These are phyloP conservation scores for Eilema sororculum DNA, from an alignment of 2,888 invertebrate genomes.

Conservation along the genomic window DNA sequence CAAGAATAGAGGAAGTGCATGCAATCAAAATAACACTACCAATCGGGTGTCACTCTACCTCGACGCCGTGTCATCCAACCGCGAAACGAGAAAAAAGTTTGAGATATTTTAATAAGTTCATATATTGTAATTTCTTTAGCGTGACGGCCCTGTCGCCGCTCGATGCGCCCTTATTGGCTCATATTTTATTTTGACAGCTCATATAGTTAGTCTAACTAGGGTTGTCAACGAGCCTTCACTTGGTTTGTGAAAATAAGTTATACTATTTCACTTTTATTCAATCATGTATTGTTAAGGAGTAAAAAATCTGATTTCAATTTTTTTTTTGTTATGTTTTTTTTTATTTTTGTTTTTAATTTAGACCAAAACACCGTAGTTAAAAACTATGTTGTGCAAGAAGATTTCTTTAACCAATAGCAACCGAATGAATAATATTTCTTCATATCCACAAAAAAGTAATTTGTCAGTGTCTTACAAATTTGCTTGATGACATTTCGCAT, in stretches of 20 bases:
- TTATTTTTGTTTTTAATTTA: too few relatives aligned
- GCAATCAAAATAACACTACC: conserved; percentile 55
- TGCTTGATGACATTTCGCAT: conserved; percentile 53
- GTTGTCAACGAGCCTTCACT: conserved; percentile 51
- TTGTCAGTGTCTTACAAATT: conserved; percentile 58
- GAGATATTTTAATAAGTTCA: conserved; percentile 85
- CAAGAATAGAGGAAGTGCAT: conserved; percentile 59
- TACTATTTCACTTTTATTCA: neutral
- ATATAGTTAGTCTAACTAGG: conserved; percentile 67
- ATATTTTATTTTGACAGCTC: conserved; percentile 84
- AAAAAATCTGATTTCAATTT: too few relatives aligned
- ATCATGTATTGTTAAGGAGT: too few relatives aligned
- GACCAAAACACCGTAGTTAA: neutral
- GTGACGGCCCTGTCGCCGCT: conserved; percentile 82
- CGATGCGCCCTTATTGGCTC: conserved; percentile 80
- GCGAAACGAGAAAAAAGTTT: conserved; percentile 78
- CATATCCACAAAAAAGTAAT: conserved; percentile 50
- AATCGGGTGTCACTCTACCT: conserved; percentile 61
- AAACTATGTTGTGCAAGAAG: neutral
- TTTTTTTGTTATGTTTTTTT: too few relatives aligned
- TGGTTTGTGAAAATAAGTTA: conserved; percentile 3
- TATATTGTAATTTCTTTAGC: conserved; percentile 77
- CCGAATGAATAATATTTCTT: conserved; percentile 47
- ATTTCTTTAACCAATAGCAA: neutral
- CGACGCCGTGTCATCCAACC: conserved; percentile 72